A percentile compares a stretch with the other conserved stretches of the same genome.
Conservation (phyloP, 2,888 invertebrate genomes). For the Drosophila pseudotalamancana region DNA sequence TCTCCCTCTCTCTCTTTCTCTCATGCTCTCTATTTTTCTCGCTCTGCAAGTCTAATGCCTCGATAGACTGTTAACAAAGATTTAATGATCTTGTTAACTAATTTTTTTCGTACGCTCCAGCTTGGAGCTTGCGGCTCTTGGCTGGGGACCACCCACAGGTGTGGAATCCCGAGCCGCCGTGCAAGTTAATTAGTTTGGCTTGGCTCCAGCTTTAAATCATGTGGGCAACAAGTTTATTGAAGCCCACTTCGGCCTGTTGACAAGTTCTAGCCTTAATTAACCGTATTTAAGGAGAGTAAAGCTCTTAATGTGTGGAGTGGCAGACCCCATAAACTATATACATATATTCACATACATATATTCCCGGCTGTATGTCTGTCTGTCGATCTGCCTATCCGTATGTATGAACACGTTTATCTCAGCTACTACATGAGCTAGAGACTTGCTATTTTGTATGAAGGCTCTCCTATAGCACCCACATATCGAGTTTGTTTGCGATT, state of each 20-base stretch:
- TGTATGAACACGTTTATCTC: too few species aligned
- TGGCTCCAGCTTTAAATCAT: constrained; percentile 38
- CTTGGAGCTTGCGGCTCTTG: not conserved
- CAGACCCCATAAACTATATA: too few species aligned
- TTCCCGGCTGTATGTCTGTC: too few species aligned
- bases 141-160: constrained; percentile 64
- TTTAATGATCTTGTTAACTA: constrained; percentile 80
- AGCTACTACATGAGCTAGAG: too few species aligned
- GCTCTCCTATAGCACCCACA: too few species aligned
- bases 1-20: not conserved
- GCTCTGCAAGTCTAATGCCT: constrained; percentile 16
- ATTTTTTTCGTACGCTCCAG: constrained; percentile 52
- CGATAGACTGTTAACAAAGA: constrained; percentile 71
- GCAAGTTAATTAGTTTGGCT: constrained; percentile 68
- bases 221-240: constrained; percentile 27
- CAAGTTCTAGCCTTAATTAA: constrained; percentile 10
- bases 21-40: not conserved
- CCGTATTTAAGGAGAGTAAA: not conserved
- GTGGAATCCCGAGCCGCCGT: constrained; percentile 37
- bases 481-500: too few species aligned
- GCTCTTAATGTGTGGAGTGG: too few species aligned
- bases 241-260: not conserved
- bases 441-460: too few species aligned
- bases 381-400: too few species aligned
- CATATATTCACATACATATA: too few species aligned